Evolutionary conservation across 2,888 invertebrate species (phyloP).

Genomic region (Orthosia incerta): DNA sequence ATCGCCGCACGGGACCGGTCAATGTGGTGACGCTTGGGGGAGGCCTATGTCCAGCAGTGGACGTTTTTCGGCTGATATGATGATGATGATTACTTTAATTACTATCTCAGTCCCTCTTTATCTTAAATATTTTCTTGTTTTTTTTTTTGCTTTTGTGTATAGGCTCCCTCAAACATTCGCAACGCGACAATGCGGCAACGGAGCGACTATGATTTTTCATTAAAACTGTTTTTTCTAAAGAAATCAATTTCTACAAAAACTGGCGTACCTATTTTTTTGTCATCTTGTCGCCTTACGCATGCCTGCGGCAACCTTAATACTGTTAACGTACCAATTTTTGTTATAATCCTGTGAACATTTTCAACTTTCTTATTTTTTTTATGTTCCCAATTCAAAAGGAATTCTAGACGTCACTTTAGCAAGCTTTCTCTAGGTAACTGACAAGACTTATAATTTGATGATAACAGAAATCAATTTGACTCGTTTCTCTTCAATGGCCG

Average conservation of each 20-base stretch:
- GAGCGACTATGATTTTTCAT: neutral
- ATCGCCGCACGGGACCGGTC: too few species aligned
- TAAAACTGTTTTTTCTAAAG: neutral
- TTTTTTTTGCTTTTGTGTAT: too few species aligned
- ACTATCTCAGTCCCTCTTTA: too few species aligned
- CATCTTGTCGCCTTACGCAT: too few species aligned
- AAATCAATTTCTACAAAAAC: too few species aligned
- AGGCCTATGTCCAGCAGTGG: too few species aligned
- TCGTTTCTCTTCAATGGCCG: neutral
- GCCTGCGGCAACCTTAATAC: too few species aligned
- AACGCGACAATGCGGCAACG: neutral
- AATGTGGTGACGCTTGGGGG: too few species aligned
- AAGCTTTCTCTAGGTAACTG: neutral
- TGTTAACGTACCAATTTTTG: neutral
- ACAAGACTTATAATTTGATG: neutral
- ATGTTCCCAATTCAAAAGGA: neutral
- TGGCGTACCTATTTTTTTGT: too few species aligned
- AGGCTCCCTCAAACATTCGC: neutral
- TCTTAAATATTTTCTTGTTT: too few species aligned
- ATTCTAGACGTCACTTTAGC: neutral
- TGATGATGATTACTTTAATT: too few species aligned
- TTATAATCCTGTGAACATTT: neutral
- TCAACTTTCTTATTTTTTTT: neutral
- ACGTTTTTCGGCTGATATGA: too few species aligned
- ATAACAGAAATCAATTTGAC: neutral